A percentile compares a stretch with the other conserved stretches of the same genome.
phyloP scores from a whole-genome alignment of 1,140 invertebrate species.

The Babylonia areolata region DNA sequence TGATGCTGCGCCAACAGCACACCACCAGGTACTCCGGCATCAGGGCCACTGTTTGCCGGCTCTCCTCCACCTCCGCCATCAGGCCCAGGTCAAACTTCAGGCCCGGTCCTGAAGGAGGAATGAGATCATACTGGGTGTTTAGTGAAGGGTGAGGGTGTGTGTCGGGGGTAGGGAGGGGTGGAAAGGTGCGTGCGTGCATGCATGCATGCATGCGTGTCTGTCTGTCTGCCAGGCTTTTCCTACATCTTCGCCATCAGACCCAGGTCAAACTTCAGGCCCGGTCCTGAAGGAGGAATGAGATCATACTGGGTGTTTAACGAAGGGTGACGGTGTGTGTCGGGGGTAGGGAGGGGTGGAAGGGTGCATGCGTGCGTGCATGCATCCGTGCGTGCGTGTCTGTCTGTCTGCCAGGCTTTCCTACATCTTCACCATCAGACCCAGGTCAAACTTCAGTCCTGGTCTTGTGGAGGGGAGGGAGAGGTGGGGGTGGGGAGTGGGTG shows the following conservation, averaged over 20 bases:
- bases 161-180: no score
- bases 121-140: background rate
- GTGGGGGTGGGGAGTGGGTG: no score
- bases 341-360: no score
- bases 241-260: conserved; percentile 26
- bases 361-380: no score
- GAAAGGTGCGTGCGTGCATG: no score
- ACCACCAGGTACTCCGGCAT: conserved; percentile 82
- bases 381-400: no score
- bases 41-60: conserved; percentile 62
- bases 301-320: background rate
- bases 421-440: conserved; percentile 20
- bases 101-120: conserved; percentile 40
- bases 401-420: conserved; percentile 49
- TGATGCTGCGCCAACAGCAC: conserved; percentile 91
- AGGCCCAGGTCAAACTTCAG: conserved; percentile 39
- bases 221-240: conserved; percentile 45
- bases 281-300: conserved; percentile 26
- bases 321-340: no score
- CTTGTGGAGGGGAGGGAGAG: conserved; percentile 28
- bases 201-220: no score
- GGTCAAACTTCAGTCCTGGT: conserved; percentile 45
- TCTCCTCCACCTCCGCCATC: conserved; percentile 46
- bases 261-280: conserved; percentile 45
- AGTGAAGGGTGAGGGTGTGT: no score